Evolutionary conservation across 2,797 vertebrate species (phyloP), one percentile per base, ranked within the genome.

Genomic region (Hozukius guyotensis): DNA sequence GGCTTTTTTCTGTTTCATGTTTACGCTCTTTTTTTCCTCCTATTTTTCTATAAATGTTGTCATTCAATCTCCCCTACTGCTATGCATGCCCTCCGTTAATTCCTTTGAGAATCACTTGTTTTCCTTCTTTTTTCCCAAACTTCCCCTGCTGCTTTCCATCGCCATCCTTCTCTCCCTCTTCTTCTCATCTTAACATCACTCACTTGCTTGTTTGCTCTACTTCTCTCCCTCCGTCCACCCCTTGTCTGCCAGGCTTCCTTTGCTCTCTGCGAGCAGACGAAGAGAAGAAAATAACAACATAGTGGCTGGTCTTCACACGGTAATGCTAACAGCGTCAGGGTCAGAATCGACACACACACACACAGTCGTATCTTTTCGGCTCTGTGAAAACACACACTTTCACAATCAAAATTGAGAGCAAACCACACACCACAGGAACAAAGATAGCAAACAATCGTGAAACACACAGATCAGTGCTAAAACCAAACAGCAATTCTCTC

Each of bases 81-180:
- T 84, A 71, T 72, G 46, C 82, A 72, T 81, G 81, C 74, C 73
- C 80, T 74, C 64, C 36, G 69, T 60, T 68, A 73, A 89, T 84
- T 91, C 80, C 88, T 90, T 60, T 78, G 87, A 88, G 70, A 24
- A 88, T 91, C 75, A 59, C 80, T 89, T 90, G 87, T 89, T 91
- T 91, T 87, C 75, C 65, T 76, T 70, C 12, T 8, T 53, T 87
- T 77, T 62, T 70, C 78, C 52, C 55, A 84, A 85, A 88, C 84
- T 83, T 81, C 31, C 72, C 83, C 65, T 42, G 77, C 76, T 87
- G 84, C 67, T 83, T 85, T 78, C 69, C 65, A 59, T 66, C 73
- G 53, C 78, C 74, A 75, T 78, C 77, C 24, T 69, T 57, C 67
- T 68, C 77, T 83, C 56, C 25, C 69, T n/a, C 52, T 75, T 60